Base-by-base conservation (phyloP, 2,888 invertebrate genomes). In the Stenodema calcarata region DNA sequence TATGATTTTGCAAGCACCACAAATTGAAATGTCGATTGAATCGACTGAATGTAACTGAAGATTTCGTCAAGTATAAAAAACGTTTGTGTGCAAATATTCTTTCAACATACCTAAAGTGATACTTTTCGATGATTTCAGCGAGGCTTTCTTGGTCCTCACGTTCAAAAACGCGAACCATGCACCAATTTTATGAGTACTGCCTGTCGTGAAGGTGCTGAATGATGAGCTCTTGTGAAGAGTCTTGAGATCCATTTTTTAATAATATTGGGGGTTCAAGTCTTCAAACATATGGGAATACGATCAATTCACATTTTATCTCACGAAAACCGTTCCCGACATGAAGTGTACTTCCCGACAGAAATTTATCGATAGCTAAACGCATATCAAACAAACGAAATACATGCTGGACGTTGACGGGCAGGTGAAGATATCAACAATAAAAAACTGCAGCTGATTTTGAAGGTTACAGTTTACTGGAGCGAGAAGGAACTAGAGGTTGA, bases 141-240 rank as follows among this genome's bases (percentile, higher is more conserved):
- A 90, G 70, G 89, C 88, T 88, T 90, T 90, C 83, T 90, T 90
- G 70, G 91, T 90, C 42, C 91, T 90, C 78, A 91, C 90, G 82
- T 91, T 91, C 86, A 91, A 88, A 35, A 91, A 90, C 14, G 91
- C 90, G 89, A 92, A 91, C 92, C 92, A 92, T 88, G 90, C 91
- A 80, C 91, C 91, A 81, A 92, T 89, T 89, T 91, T 91, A 87
- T 91, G 91, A 83, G 91, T 90, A 86, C 91, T 91, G 86, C 90
- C 89, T 14, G 89, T 90, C 83, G 89, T 91, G 88, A 91, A 91
- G 41, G 91, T 90, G 88, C 91, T 91, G 89, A 91, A 91, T 79
- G 91, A 91, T 84, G 90, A 91, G 89, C 91, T 92, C 89, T 91
- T 92, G 88, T 91, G 91, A 73, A 91, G 88, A 87, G 91, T 90